Conservation (phyloP, 2,888 invertebrate genomes). For the Himalopsyche anomala region DNA sequence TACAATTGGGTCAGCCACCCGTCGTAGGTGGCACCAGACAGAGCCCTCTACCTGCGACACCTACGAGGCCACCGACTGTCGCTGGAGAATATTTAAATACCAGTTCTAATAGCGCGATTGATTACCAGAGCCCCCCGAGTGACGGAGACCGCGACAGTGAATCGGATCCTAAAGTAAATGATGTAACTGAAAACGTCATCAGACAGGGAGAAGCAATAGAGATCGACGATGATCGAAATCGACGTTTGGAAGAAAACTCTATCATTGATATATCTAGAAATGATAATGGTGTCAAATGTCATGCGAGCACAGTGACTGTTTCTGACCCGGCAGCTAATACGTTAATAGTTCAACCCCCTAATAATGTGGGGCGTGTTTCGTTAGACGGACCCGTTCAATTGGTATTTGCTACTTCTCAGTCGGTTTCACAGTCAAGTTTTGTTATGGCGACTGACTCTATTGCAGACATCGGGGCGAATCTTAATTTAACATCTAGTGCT, state of each 20-base stretch:
- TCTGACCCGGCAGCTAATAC: not conserved
- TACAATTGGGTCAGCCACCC: slow-evolving; percentile 64
- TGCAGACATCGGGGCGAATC: slow-evolving; percentile 47
- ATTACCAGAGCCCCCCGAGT: slow-evolving; percentile 56
- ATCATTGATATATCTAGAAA: slow-evolving; percentile 28
- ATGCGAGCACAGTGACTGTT: not conserved
- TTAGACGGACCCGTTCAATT: slow-evolving; percentile 60
- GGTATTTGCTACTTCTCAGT: slow-evolving; percentile 58
- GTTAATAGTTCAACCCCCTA: slow-evolving; percentile 2
- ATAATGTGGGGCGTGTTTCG: slow-evolving; percentile 34
- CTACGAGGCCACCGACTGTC: slow-evolving; percentile 55
- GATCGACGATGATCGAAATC: not conserved
- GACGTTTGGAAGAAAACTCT: not conserved
- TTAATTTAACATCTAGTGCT: slow-evolving; percentile 47
- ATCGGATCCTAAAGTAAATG: slow-evolving; percentile 1
- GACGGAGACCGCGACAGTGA: slow-evolving; percentile 57
- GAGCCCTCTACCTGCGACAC: slow-evolving; percentile 59
- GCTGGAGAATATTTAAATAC: slow-evolving; percentile 58
- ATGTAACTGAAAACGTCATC: not conserved
- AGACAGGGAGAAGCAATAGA: not conserved
- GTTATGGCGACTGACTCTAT: slow-evolving; percentile 50
- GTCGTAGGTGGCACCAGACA: slow-evolving; percentile 61
- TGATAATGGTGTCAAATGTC: not conserved
- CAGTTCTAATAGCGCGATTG: slow-evolving; percentile 55
- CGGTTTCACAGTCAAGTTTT: slow-evolving; percentile 55